Percentiles rank a stretch among this genome's conserved stretches.
phyloP scores from a whole-genome alignment of 2,113 vertebrate species.

The Loxodonta africana region DNA sequence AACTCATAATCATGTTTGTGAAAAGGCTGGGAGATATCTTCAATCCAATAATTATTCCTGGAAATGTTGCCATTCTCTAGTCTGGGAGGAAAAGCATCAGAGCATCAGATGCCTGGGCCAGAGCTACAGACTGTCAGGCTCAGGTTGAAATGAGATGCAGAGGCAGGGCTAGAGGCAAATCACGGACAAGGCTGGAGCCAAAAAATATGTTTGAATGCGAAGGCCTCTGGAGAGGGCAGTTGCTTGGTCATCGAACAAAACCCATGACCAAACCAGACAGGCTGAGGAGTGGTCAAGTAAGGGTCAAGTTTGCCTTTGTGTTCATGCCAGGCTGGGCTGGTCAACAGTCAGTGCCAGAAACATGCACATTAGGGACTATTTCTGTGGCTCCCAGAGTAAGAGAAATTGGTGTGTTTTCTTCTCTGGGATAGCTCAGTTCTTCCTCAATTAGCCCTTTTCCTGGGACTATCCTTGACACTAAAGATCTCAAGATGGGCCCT shows the following conservation, averaged over 20 bases:
- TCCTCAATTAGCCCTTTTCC: neutral
- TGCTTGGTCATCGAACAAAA: neutral
- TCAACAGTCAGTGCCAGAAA: neutral
- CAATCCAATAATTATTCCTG: neutral
- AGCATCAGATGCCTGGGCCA: neutral
- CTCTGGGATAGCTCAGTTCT: neutral
- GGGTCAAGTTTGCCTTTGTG: neutral
- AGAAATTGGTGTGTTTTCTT: neutral
- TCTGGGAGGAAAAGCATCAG: neutral
- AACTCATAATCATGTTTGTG: neutral
- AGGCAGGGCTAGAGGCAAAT: neutral
- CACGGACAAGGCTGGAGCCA: neutral
- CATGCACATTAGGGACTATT: neutral
- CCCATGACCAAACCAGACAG: neutral
- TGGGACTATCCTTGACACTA: neutral
- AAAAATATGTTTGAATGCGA: neutral
- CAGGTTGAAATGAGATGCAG: neutral
- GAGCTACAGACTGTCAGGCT: neutral
- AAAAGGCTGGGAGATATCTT: neutral
- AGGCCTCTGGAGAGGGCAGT: neutral
- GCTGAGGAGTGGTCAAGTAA: neutral
- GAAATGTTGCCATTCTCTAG: neutral
- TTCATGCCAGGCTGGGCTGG: neutral
- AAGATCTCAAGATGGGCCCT: neutral
- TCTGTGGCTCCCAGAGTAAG: neutral